A percentile compares a stretch with the other conserved stretches of the same genome.
Evolutionary conservation across 2,113 vertebrate genomes (phyloP).

Genomic region (Ciconia boyciana): DNA sequence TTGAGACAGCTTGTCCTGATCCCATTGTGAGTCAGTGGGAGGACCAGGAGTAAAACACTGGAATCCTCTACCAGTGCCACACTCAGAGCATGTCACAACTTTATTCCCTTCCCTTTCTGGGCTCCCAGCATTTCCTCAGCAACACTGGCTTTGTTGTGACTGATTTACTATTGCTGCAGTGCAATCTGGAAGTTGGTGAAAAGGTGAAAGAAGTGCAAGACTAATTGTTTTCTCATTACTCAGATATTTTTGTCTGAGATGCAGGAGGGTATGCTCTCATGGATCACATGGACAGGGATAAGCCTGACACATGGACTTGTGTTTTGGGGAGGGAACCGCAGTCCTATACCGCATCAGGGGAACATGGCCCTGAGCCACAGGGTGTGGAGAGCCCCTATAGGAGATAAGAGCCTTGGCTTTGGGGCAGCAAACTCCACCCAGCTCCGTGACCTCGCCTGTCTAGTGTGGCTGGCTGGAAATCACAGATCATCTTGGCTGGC

Average conservation of each 20-base stretch:
- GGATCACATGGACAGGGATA: background rate
- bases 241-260: background rate
- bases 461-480: background rate
- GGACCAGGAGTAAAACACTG: background rate
- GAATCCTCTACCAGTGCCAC: background rate
- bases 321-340: background rate
- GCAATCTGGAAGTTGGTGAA: background rate
- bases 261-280: background rate
- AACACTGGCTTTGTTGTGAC: background rate
- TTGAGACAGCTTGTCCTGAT: background rate
- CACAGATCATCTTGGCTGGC: background rate
- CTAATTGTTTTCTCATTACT: background rate
- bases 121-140: background rate
- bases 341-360: background rate
- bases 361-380: fast-evolving
- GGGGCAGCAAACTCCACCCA: background rate
- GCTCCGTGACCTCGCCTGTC: background rate
- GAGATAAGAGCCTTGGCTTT: background rate
- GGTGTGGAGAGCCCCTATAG: background rate
- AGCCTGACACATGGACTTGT: background rate
- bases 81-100: fast-evolving
- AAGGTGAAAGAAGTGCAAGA: background rate
- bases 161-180: background rate
- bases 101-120: background rate
- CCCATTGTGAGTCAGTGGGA: background rate